Conservation (phyloP, 2,888 invertebrate genomes). For the Cybosia mesomella region DNA sequence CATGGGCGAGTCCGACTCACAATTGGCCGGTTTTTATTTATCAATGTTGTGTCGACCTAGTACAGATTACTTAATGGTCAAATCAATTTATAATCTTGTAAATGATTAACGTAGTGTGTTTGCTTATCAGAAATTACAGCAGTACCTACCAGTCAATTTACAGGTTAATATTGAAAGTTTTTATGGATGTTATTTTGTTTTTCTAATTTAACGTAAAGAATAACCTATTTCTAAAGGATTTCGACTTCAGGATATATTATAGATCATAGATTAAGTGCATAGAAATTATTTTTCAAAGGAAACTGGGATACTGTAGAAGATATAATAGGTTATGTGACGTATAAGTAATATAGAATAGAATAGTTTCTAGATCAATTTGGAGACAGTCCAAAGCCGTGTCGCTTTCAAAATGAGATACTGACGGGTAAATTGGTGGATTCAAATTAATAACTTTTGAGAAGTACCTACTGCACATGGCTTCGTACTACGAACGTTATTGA, state of each 20-base stretch:
- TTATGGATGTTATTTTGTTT: too few relatives aligned
- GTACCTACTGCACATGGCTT: conserved; percentile 23
- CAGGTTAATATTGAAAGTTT: too few relatives aligned
- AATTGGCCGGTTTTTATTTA: too few relatives aligned
- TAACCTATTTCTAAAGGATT: background rate
- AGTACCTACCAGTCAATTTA: background rate
- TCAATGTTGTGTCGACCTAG: too few relatives aligned
- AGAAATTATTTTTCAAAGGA: background rate
- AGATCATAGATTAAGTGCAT: background rate
- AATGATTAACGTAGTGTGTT: background rate
- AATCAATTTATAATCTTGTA: background rate
- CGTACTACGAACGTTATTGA: conserved; percentile 15
- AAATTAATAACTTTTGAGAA: conserved; percentile 37
- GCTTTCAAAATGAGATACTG: conserved; percentile 62
- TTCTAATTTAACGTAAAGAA: background rate
- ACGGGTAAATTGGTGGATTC: conserved; percentile 58
- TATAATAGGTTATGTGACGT: conserved; percentile 3
- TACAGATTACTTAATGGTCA: too few relatives aligned
- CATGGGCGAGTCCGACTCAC: too few relatives aligned
- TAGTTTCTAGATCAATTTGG: conserved; percentile 67
- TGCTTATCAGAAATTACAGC: background rate
- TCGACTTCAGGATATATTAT: background rate
- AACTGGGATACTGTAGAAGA: background rate
- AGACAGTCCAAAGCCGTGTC: conserved; percentile 66
- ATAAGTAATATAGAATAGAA: conserved; percentile 55